phyloP scores from a whole-genome alignment of 2,113 vertebrate species.

The Neofelis nebulosa region DNA sequence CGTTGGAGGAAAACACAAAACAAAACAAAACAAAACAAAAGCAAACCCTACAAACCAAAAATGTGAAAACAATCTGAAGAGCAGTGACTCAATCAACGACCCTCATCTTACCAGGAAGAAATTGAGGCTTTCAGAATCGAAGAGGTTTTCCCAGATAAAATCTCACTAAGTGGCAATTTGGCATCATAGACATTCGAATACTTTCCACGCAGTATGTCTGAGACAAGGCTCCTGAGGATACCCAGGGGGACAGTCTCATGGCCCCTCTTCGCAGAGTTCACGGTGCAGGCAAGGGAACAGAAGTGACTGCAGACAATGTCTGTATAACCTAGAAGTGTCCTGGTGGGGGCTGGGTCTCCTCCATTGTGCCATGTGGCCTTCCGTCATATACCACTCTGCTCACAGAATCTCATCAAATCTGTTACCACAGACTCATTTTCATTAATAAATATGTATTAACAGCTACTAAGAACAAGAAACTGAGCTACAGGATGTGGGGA shows the following conservation, averaged over 20 bases:
- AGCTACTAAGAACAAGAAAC: conserved; percentile 7
- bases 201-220: neutral
- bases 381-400: neutral
- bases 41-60: neutral
- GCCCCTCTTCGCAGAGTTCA: neutral
- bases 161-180: neutral
- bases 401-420: neutral
- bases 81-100: neutral
- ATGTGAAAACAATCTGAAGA: neutral
- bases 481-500: too few relatives aligned
- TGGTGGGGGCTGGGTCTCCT: neutral
- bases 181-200: neutral
- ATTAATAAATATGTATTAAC: conserved; percentile 36
- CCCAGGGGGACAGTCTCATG: accelerated
- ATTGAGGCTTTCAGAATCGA: neutral
- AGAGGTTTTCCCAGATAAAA: neutral
- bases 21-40: neutral
- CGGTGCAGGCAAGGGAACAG: neutral
- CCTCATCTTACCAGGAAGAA: neutral
- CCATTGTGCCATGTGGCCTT: neutral
- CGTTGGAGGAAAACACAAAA: neutral
- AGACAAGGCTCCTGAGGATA: neutral
- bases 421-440: conserved; percentile 14
- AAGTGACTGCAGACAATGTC: neutral
- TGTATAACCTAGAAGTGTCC: accelerated